Conservation (phyloP, 2,797 vertebrate genomes). For the Gallinago nigripennis region DNA sequence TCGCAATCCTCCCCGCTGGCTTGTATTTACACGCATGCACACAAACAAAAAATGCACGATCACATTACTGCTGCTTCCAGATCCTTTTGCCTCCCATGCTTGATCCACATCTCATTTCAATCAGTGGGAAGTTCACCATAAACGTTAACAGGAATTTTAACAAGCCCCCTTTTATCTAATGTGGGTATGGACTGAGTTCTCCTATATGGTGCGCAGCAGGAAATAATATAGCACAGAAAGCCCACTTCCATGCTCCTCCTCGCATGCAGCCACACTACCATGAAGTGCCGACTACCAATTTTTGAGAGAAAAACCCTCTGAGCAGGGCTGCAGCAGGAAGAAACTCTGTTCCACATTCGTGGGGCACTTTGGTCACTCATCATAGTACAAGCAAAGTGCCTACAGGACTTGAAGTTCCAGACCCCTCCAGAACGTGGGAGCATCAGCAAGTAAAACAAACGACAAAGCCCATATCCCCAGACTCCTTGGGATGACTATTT, state of each 20-base stretch:
- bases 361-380: background rate
- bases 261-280: background rate
- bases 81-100: background rate
- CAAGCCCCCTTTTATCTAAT: background rate
- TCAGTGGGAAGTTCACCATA: background rate
- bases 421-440: background rate
- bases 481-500: background rate
- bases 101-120: background rate
- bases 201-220: background rate
- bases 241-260: background rate
- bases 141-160: background rate
- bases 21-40: rapidly evolving
- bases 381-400: background rate
- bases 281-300: background rate
- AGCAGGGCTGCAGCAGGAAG: background rate
- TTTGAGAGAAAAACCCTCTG: background rate
- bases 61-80: background rate
- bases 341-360: background rate
- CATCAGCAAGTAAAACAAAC: background rate
- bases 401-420: background rate
- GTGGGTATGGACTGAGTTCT: background rate
- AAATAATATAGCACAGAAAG: background rate
- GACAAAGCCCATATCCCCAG: background rate
- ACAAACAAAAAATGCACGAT: background rate
- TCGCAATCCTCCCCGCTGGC: background rate